phyloP scores from a whole-genome alignment of 2,113 vertebrate species.

The Tinamus guttatus region DNA sequence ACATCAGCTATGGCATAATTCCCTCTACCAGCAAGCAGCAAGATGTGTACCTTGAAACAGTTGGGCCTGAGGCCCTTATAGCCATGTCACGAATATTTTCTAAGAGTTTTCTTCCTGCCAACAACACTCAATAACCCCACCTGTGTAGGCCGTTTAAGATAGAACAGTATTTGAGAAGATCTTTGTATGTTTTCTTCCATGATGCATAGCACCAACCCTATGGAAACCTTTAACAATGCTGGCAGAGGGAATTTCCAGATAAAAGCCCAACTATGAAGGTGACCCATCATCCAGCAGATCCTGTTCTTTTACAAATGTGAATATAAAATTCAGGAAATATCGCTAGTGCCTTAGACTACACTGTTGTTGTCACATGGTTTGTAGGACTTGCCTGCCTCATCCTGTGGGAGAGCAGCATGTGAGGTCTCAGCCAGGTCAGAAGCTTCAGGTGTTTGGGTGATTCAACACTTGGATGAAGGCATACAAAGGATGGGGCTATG shows the following conservation, averaged over 20 bases:
- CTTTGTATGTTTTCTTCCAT: background rate
- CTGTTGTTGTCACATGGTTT: fast-evolving
- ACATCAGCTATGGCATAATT: background rate
- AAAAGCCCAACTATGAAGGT: background rate
- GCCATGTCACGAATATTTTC: background rate
- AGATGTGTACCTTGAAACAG: background rate
- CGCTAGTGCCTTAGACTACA: background rate
- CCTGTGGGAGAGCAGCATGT: background rate
- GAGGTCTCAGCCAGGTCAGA: background rate
- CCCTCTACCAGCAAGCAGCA: background rate
- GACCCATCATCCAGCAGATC: background rate
- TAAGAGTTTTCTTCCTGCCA: background rate
- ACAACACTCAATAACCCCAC: background rate
- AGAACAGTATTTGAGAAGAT: background rate
- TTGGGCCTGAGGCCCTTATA: background rate
- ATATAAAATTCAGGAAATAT: background rate
- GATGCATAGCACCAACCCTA: background rate
- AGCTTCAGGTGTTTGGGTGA: background rate
- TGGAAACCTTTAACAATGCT: background rate
- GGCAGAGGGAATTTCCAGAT: background rate
- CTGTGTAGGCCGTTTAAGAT: background rate
- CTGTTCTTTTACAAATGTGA: background rate
- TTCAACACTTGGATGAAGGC: background rate
- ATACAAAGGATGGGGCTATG: fast-evolving
- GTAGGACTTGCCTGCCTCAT: background rate